phyloP scores from a whole-genome alignment of 1,140 invertebrate species.

The Patella vulgata region DNA sequence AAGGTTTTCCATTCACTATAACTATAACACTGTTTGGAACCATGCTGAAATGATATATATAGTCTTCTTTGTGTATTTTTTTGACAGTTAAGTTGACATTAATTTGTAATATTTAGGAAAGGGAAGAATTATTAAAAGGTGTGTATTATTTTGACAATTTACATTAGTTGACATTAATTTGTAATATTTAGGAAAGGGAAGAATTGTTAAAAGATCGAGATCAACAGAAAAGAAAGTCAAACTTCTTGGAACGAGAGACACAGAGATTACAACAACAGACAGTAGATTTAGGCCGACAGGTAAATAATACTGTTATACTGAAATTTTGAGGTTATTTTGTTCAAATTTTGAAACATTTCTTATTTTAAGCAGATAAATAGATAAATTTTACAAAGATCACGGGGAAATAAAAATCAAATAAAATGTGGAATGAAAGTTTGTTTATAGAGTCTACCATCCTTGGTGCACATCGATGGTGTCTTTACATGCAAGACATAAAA shows the following conservation, averaged over 20 bases:
- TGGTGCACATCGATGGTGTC: no score
- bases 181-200: slow-evolving; percentile 73
- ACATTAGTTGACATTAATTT: no score
- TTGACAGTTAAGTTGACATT: no score
- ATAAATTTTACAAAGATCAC: neutral
- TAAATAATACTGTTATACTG: slow-evolving; percentile 27
- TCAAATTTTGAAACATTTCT: neutral
- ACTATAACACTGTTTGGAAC: no score
- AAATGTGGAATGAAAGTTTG: no score
- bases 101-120: slow-evolving; percentile 69
- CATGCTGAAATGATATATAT: no score
- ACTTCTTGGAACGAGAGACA: slow-evolving; percentile 80
- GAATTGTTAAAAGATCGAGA: slow-evolving; percentile 76
- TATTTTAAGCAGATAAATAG: neutral
- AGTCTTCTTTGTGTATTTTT: no score
- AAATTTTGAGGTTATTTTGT: neutral
- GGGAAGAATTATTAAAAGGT: slow-evolving; percentile 77
- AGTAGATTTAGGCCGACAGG: slow-evolving; percentile 81
- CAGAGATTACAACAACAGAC: slow-evolving; percentile 79
- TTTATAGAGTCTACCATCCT: no score
- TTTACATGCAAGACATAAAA: no score
- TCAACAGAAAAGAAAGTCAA: slow-evolving; percentile 76
- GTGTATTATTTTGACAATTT: no score
- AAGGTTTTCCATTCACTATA: no score
- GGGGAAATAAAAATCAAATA: no score